Evolutionary conservation across 2,113 vertebrate genomes (phyloP).

Genomic region (Hydrochoerus hydrochaeris): DNA sequence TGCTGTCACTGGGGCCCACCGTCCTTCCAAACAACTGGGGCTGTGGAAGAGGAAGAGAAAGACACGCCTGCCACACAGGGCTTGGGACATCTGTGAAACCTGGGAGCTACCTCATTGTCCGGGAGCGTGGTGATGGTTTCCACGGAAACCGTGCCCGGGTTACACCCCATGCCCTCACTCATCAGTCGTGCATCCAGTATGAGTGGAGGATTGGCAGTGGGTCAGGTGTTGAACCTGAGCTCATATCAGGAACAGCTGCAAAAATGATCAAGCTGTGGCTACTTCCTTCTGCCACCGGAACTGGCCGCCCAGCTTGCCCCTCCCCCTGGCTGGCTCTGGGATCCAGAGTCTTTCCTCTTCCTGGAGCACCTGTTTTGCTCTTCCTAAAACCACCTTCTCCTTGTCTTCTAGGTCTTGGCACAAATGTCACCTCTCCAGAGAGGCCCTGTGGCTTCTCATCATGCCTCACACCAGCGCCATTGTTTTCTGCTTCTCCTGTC

Average conservation of each 20-base stretch:
- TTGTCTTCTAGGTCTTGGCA: background rate
- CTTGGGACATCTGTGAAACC: background rate
- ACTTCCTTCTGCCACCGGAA: accelerated
- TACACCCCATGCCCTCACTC: background rate
- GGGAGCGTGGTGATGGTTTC: background rate
- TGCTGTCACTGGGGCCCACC: accelerated
- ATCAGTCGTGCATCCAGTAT: background rate
- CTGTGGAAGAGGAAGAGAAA: background rate
- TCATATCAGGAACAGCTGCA: accelerated
- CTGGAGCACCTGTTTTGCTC: background rate
- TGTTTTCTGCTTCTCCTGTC: background rate
- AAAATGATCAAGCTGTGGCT: accelerated
- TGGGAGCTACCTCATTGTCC: background rate
- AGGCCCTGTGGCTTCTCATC: background rate
- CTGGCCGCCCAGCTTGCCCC: accelerated
- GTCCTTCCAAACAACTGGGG: background rate
- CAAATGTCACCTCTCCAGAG: background rate
- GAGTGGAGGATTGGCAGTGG: background rate
- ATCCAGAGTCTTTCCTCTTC: background rate
- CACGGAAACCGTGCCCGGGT: background rate
- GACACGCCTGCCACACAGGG: background rate
- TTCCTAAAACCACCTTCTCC: background rate
- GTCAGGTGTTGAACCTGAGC: background rate
- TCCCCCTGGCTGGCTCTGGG: background rate
- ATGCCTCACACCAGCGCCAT: background rate